Evolutionary conservation across 2,113 vertebrate genomes (phyloP), one percentile per base, ranked within the genome.

Genomic region (Willisornis vidua): DNA sequence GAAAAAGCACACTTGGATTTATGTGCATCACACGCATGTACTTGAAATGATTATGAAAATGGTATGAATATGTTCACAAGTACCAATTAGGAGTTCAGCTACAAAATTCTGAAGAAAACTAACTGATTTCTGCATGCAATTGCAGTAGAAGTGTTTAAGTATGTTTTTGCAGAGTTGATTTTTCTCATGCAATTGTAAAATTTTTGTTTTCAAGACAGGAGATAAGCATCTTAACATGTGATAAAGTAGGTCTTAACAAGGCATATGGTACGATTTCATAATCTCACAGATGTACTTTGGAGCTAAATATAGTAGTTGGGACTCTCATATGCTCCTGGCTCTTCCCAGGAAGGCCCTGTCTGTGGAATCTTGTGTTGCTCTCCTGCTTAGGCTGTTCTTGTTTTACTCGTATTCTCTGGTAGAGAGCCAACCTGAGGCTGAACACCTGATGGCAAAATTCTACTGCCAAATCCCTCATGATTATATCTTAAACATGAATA

Each of bases 381-480:
- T 84, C 49, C 1, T 4, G n/a, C 37, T 75, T 82, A 61, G 61
- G 31, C 49, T 33, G 37, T 54, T 90, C 83, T 92, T 88, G 43
- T 88, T 94, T 74, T 70, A 82, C 18, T 93, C 6, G 19, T 74
- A 35, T 45, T 91, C n/a, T 26, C 72, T 78, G 72, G 65, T 52
- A 84, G 28, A 84, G 3, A 72, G 65, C 65, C 79, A 89, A 31
- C 4, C 29, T 10, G 15, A 62, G 33, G 57, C 45, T 19, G 3
- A 93, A 77, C 48, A 96, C 45, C 87, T 90, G 43, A 86, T 10
- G 55, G 75, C 33, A 96, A 96, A 91, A 74, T 65, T n/a, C 46
- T 80, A 80, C 45, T 15, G 22, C 29, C 48, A 93, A 84, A 84
- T 54, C 35, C 39, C 39, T 67, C 72, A 23, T 31, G 17, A 78